Base-by-base conservation (phyloP, 2,113 vertebrate genomes). In the Triplophysa tibetana region DNA sequence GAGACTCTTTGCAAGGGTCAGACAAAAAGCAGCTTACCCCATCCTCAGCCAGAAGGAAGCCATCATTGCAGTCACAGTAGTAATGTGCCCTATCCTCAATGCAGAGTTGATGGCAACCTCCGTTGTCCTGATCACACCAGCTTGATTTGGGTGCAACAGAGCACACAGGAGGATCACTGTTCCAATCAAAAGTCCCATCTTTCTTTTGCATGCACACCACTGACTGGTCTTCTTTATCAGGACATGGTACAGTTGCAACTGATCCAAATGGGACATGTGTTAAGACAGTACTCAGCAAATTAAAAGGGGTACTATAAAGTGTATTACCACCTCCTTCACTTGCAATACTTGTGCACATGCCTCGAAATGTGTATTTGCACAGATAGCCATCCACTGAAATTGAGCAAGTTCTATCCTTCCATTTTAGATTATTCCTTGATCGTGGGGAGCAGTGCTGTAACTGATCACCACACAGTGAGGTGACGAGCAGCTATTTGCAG, bases 371-470 rank as follows among this genome's bases (percentile, higher is more conserved):
- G 24, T 93, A 96, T 80, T 91, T 93, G 88, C 96, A 96, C 26
- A 97, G 85, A 83, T 93, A 96, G 8, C 93, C 96, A 1, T 96
- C 95, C 0, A 94, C 90, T 0, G 92, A 77, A 26, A 94, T 80
- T 0, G 91, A 93, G 87, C 96, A 97, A 0, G 94, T 84, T 6
- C 91, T 92, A 19, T 94, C 95, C 0, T 91, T 83, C 96, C 96
- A 97, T 84, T 94, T 94, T 5, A 94, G 90, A 84, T 94, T 93
- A 12, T 87, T 60, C 0, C 62, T 17, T 58, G 84, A 11, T 90
- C 85, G 0, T 74, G 21, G 1, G 85, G 65, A 8, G 70, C 78
- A 0, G 83, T 84, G 87, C 77, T 86, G 77, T 93, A 92, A 29
- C 87, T 87, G 24, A 95, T 88, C 11, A 87, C 90, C 5, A 92